Base-by-base conservation (phyloP, 1,140 invertebrate species). In the Drosophila littoralis region DNA sequence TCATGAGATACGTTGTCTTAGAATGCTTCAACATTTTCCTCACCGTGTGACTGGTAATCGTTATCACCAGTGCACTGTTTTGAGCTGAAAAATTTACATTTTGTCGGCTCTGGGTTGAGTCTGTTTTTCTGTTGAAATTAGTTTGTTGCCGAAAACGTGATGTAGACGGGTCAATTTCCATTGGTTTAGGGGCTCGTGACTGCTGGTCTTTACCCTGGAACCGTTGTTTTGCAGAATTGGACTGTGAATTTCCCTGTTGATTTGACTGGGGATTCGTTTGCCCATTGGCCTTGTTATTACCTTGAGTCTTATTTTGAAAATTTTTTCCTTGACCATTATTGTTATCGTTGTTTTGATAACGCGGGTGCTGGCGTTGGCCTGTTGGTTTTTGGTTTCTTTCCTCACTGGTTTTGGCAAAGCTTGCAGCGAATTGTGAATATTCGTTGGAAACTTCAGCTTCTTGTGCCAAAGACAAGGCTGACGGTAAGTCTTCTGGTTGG, bases 381-480 rank as follows among this genome's bases (percentile, higher is more conserved):
- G 22, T 22, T 22, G 22, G 22, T 22, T 22, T 22, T 22, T 22
- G 22, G 13, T 46, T 46, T 17, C 22, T 46, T 46, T 46, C 15
- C 7, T 46, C 43, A 17, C 13, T 46, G 4, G 7, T 9, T 22
- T 48, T 48, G 6, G 43, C 43, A 8, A 46, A 46, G 7, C 43
- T 46, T 46, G 43, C 43, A 46, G 43, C 43, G 43, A 46, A 46
- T 17, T 46, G 43, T 17, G 43, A 46, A 46, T 17, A 46, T 17
- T 46, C 22, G 22, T 22, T 22, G 22, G 22, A 22, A 22, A 22
- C 22, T 22, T 22, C 22, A 22, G 22, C 22, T 22, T 22, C 22
- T 22, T 22, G 22, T 22, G 22, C 22, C 22, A 22, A 2, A 22
- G 22, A 22, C 22, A 22, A 22, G 22, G 22, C 22, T 22, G 22